Conservation (phyloP, 2,888 invertebrate species). For the Nudaria mundana region DNA sequence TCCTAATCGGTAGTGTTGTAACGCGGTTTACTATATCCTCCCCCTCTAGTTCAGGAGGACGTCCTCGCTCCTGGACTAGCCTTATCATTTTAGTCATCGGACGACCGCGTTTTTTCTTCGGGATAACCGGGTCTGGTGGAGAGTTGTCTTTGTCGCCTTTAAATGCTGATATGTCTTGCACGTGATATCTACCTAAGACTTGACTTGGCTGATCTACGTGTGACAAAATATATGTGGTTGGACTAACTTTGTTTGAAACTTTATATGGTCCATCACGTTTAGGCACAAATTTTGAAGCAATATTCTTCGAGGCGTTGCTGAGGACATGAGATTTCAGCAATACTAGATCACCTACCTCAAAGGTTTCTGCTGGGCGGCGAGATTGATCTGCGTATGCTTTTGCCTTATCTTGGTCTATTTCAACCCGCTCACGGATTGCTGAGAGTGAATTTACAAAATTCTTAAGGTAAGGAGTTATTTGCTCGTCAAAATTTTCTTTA, state of each 20-base stretch:
- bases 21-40: no score
- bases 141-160: no score
- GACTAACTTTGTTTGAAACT: background rate
- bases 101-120: no score
- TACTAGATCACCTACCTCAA: background rate
- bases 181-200: background rate
- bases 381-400: constrained; percentile 3
- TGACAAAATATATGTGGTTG: background rate
- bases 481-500: no score
- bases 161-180: background rate
- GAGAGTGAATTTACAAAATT: background rate
- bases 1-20: no score
- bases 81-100: no score
- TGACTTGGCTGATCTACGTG: background rate
- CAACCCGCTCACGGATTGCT: background rate
- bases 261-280: constrained; percentile 1
- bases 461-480: no score
- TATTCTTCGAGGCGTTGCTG: background rate
- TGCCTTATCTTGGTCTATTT: background rate
- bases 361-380: background rate
- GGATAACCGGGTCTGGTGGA: no score
- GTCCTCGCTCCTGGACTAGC: no score
- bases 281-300: background rate
- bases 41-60: no score
- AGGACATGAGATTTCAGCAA: background rate